phyloP scores from a whole-genome alignment of 1,140 invertebrate genomes.

The Hycleus phaleratus region DNA sequence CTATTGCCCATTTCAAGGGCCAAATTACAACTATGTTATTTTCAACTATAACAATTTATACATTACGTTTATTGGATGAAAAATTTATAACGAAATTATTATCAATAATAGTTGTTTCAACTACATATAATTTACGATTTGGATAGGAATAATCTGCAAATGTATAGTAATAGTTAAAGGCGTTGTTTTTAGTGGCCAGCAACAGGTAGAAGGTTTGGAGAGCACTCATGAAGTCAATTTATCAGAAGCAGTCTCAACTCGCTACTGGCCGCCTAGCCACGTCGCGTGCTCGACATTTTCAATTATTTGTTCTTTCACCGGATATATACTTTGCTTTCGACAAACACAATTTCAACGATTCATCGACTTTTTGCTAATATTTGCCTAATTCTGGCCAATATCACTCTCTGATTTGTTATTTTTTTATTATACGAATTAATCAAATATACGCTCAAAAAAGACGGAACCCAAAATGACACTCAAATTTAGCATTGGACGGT shows the following conservation, averaged over 20 bases:
- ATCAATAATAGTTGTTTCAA: too few relatives aligned
- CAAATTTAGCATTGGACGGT: too few relatives aligned
- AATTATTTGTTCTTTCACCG: constrained; percentile 22
- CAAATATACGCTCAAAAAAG: too few relatives aligned
- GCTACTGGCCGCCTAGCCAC: constrained; percentile 13
- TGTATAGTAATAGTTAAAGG: constrained; percentile 14
- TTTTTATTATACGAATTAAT: too few relatives aligned
- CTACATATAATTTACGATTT: too few relatives aligned
- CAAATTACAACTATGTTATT: constrained; percentile 3
- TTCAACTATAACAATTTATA: too few relatives aligned
- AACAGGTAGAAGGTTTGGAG: constrained; percentile 33
- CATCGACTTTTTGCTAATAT: constrained; percentile 1
- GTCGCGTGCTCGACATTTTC: constrained; percentile 23
- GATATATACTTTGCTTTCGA: constrained; percentile 10
- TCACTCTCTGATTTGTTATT: too few relatives aligned
- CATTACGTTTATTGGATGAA: too few relatives aligned
- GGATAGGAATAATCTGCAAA: constrained; percentile 7
- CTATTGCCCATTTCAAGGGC: not conserved
- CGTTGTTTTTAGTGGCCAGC: constrained; percentile 27
- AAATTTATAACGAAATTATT: too few relatives aligned
- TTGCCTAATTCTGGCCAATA: not conserved
- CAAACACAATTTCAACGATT: constrained; percentile 9
- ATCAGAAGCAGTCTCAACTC: constrained; percentile 21
- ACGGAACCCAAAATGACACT: too few relatives aligned
- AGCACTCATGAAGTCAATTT: constrained; percentile 33